Base-by-base conservation (phyloP, 1,140 invertebrate species). In the Potamilus streckersoni region DNA sequence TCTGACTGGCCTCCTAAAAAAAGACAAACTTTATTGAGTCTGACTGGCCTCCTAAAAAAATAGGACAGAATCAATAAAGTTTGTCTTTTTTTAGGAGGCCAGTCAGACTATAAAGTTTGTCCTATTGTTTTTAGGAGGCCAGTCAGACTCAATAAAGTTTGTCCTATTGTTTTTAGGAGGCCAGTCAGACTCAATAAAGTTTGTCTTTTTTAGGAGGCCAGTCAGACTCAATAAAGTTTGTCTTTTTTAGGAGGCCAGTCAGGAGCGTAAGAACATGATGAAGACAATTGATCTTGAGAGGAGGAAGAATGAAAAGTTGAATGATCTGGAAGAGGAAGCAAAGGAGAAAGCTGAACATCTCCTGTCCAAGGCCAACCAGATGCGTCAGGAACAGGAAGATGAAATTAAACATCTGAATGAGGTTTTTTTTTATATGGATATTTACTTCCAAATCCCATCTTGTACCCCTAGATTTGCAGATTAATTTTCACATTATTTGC, bases 321-420 rank as follows among this genome's bases (percentile, higher is more conserved):
- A 85, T 72, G 89, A 90, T 68, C 80, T 91, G 6, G 89, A 90
- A 62, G 76, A 85, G 59, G 89, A 90, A 61, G 89, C 89, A 3
- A 86, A 89, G 71, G 86, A 89, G 58, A 89, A 89, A 70, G 86
- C 88, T 14, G 86, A 90, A 73, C 82, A 87, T 71, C 79, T 91
- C 57, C 76, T 89, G 17, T 66, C 89, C 56, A 87, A 85, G 67
- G 90, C 90, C 3, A 90, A 88, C 65, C 83, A 86, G 62, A 85
- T 88, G 82, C 80, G 89, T 69, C 87, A 89, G 71, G 90, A 91
- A 78, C 86, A 90, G 68, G 90, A 90, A 67, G 89, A 90, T 82
- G 89, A 90, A 79, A 90, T 91, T 61, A 91, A 91, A 82, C 83
- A 89, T 70, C 76, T 91, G 13, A 90, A 91, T 82, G 89, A 90